These are phyloP conservation scores for Otolemur crassicaudatus DNA, from an alignment of 2,797 vertebrate species.

Conservation along the genomic window DNA sequence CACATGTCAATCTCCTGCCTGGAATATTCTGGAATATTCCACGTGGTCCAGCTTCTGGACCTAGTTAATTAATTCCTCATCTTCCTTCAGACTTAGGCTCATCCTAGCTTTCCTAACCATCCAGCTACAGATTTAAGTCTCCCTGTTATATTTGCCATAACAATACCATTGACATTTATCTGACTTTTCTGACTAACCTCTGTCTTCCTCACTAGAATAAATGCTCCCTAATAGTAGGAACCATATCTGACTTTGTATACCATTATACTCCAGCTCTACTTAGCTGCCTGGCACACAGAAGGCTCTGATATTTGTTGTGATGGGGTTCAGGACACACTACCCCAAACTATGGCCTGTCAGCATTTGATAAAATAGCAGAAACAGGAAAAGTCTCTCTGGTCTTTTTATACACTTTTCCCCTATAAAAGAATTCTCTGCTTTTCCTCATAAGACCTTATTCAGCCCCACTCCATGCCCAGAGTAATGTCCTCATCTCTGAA, in stretches of 20 bases:
- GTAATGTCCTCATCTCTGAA: background rate
- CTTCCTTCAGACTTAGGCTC: background rate
- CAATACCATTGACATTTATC: background rate
- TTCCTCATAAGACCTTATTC: background rate
- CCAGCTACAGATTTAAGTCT: background rate
- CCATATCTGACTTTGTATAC: background rate
- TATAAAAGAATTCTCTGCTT: no score
- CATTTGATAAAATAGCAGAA: background rate
- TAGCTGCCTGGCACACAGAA: background rate
- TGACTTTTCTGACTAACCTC: background rate
- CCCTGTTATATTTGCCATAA: background rate
- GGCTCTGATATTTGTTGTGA: background rate
- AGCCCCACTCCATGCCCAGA: background rate
- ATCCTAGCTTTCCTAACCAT: background rate
- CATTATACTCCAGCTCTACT: background rate
- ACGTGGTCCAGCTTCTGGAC: background rate
- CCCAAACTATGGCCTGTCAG: background rate
- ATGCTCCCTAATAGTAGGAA: background rate
- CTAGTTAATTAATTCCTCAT: constrained; percentile 7
- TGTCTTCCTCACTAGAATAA: constrained; percentile 32
- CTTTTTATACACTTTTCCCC: background rate
- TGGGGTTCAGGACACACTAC: background rate
- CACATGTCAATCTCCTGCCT: background rate
- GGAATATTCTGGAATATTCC: background rate
- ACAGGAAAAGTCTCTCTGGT: background rate